phyloP scores from a whole-genome alignment of 2,113 vertebrate genomes.

The Colinus virginianus region DNA sequence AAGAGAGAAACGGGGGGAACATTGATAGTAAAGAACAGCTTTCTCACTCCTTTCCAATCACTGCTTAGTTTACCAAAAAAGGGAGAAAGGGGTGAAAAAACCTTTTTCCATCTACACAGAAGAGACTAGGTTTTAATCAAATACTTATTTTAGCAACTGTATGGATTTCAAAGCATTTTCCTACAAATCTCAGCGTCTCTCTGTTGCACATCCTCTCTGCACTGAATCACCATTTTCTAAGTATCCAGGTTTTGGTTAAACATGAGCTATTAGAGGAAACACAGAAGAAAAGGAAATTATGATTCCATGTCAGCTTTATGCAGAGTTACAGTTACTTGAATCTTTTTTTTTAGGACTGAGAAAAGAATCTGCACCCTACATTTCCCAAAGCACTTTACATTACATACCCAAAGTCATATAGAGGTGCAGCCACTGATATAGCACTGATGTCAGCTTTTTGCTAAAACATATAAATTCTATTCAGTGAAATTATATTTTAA shows the following conservation, averaged over 20 bases:
- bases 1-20: not conserved
- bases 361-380: not conserved
- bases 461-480: not conserved
- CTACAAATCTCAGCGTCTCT: slow-evolving; percentile 18
- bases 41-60: not conserved
- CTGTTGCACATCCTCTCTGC: not conserved
- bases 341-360: not conserved
- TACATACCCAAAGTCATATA: not conserved
- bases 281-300: slow-evolving; percentile 22
- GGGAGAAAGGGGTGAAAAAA: not conserved
- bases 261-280: slow-evolving; percentile 31
- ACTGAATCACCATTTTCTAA: slow-evolving; percentile 27
- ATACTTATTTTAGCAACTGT: not conserved
- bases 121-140: not conserved
- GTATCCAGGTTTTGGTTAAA: slow-evolving; percentile 35
- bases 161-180: slow-evolving; percentile 10
- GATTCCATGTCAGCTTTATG: slow-evolving; percentile 6
- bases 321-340: not conserved
- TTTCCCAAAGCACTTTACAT: not conserved
- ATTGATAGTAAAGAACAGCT: not conserved
- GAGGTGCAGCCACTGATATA: not conserved
- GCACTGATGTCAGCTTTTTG: not conserved
- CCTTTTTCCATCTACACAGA: not conserved
- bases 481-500: not conserved
- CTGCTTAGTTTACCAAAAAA: not conserved